phyloP scores from a whole-genome alignment of 2,888 invertebrate genomes.

The Epinotia nisella region DNA sequence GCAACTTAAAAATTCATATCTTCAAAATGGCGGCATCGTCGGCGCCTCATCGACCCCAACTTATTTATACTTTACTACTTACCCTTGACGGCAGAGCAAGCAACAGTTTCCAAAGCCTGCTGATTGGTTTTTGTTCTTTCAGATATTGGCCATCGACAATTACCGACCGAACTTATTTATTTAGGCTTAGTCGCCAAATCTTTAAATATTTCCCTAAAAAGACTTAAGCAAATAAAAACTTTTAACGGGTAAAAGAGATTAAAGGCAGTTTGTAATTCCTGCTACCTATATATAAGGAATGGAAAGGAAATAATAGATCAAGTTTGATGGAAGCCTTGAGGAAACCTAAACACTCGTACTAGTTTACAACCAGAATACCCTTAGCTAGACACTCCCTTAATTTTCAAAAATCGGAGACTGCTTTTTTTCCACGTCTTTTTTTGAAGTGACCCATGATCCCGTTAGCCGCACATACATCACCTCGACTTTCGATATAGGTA shows the following conservation, averaged over 20 bases:
- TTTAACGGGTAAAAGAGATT: too few relatives aligned
- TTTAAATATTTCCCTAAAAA: too few relatives aligned
- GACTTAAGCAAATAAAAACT: too few relatives aligned
- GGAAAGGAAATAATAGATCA: not conserved
- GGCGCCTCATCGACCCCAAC: slow-evolving; percentile 23
- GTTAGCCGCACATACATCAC: too few relatives aligned
- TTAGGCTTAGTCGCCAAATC: too few relatives aligned
- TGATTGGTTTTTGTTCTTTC: not conserved
- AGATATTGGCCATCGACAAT: not conserved
- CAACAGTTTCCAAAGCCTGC: slow-evolving; percentile 1
- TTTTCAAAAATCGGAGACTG: too few relatives aligned
- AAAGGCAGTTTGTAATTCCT: not conserved
- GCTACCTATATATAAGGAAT: not conserved
- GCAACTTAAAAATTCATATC: slow-evolving; percentile 26
- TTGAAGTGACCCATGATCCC: too few relatives aligned
- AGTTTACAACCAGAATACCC: too few relatives aligned
- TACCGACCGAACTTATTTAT: not conserved
- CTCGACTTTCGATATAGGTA: too few relatives aligned
- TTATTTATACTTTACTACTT: slow-evolving; percentile 32
- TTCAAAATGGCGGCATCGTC: slow-evolving; percentile 27
- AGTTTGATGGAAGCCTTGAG: not conserved
- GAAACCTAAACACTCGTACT: too few relatives aligned
- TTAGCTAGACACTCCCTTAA: too few relatives aligned
- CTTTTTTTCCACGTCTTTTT: too few relatives aligned
- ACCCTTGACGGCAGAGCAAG: slow-evolving; percentile 12